phyloP scores from a whole-genome alignment of 2,113 vertebrate species.

The Pangasianodon hypophthalmus region DNA sequence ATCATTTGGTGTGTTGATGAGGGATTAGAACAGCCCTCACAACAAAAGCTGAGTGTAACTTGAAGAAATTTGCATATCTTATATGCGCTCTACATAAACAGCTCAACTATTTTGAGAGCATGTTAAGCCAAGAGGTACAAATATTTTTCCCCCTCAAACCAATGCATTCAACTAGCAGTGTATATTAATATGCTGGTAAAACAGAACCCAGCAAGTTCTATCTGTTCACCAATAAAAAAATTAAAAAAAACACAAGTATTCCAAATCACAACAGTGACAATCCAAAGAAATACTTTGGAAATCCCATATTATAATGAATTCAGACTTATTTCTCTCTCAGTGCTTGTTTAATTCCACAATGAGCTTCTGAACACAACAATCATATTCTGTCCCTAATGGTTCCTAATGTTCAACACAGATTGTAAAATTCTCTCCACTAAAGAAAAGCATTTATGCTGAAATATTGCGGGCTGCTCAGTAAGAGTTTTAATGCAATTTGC shows the following conservation, averaged over 20 bases:
- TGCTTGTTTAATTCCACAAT: not conserved
- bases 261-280: not conserved
- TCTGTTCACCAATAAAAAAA: not conserved
- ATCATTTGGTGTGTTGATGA: slow-evolving; percentile 51
- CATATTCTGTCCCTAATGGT: not conserved
- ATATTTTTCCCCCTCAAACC: slow-evolving; percentile 6
- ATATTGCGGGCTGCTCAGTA: not conserved
- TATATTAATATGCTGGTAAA: not conserved
- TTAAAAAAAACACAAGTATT: not conserved
- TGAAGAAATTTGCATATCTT: slow-evolving; percentile 46
- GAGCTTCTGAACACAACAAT: not conserved
- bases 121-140: slow-evolving; percentile 8
- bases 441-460: not conserved
- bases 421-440: not conserved
- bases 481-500: not conserved
- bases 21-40: slow-evolving; percentile 47
- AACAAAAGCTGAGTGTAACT: slow-evolving; percentile 55
- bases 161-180: not conserved
- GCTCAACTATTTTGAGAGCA: slow-evolving; percentile 37
- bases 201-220: not conserved
- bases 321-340: not conserved
- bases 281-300: not conserved
- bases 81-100: slow-evolving; percentile 33
- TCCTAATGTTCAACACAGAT: not conserved
- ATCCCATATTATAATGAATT: not conserved